Conservation (phyloP, 2,797 vertebrate species). For the Arrhamphus sclerolepis region DNA sequence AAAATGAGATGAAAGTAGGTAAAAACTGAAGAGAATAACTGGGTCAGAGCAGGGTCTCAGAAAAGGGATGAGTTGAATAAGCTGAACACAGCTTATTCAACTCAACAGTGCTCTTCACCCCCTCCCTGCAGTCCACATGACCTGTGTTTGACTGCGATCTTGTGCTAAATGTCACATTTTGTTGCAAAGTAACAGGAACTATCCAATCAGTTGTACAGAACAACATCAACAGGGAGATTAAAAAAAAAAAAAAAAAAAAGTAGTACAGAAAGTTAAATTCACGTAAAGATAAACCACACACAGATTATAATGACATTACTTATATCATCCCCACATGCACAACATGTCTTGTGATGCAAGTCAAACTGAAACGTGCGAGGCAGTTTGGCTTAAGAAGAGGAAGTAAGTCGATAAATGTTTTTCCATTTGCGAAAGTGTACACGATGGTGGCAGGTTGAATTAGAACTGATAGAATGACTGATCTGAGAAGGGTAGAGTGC, state of each 20-base stretch:
- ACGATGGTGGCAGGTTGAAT: slow-evolving; percentile 44
- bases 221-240: neutral
- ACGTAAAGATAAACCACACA: neutral
- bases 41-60: slow-evolving; percentile 41
- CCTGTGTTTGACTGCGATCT: slow-evolving; percentile 21
- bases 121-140: slow-evolving; percentile 23
- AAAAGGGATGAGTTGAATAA: slow-evolving; percentile 15
- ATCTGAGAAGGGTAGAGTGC: slow-evolving; percentile 28
- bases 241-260: neutral
- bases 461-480: slow-evolving; percentile 48
- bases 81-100: slow-evolving; percentile 8
- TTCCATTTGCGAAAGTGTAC: slow-evolving; percentile 19
- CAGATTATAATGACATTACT: neutral
- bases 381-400: neutral
- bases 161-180: slow-evolving; percentile 24
- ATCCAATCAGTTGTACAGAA: neutral
- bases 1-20: slow-evolving; percentile 35
- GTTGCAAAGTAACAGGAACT: slow-evolving; percentile 7
- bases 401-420: slow-evolving; percentile 19
- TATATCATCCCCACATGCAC: neutral
- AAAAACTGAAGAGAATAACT: slow-evolving; percentile 37
- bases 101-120: slow-evolving; percentile 25
- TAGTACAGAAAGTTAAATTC: neutral
- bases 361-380: neutral
- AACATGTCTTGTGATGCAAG: neutral